Conservation (phyloP, 2,888 invertebrate species). For the Brachypalpus laphriformis region DNA sequence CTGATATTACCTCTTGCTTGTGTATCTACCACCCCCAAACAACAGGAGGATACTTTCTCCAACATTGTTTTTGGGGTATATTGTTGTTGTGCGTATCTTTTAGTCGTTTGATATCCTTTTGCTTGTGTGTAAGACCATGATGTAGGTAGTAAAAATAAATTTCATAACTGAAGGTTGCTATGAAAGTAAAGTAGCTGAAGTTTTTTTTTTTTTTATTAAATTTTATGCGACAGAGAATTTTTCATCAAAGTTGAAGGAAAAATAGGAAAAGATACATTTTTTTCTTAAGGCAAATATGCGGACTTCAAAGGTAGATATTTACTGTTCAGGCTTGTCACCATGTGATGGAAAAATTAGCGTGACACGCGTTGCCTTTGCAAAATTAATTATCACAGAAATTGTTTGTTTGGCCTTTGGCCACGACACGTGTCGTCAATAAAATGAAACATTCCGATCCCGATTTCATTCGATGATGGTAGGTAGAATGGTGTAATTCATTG, state of each 20-base stretch:
- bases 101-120: conserved; percentile 31
- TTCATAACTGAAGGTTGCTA: conserved; percentile 24
- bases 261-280: neutral
- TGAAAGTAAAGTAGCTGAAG: conserved; percentile 4
- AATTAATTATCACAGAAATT: conserved; percentile 45
- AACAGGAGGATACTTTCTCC: neutral
- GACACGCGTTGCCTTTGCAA: conserved; percentile 44
- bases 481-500: too few relatives aligned
- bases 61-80: neutral
- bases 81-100: conserved; percentile 33
- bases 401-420: conserved; percentile 21
- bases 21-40: neutral
- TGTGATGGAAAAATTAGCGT: conserved; percentile 30
- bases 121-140: conserved; percentile 4
- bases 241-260: conserved; percentile 29
- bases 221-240: conserved; percentile 41
- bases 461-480: neutral
- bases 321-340: too few relatives aligned
- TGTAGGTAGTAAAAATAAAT: conserved; percentile 35
- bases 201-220: conserved; percentile 51
- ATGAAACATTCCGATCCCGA: conserved; percentile 34
- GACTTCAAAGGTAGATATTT: conserved; percentile 1
- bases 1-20: conserved; percentile 64
- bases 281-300: neutral
- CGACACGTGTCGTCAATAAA: conserved; percentile 36